These are phyloP conservation scores for Diadromus collaris DNA, from an alignment of 2,888 invertebrate genomes.

Conservation along the genomic window DNA sequence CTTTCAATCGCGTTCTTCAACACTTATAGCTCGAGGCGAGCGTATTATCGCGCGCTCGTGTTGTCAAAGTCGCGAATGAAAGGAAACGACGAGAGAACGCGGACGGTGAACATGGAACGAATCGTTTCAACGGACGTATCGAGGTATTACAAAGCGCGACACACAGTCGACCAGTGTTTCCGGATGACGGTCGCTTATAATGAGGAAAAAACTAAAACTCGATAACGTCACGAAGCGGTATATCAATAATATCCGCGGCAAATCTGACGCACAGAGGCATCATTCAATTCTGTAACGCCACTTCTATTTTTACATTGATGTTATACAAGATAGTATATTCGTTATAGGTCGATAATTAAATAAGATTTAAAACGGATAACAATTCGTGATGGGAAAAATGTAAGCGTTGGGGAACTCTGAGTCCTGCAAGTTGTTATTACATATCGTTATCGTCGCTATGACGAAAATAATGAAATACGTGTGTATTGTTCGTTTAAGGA, in stretches of 20 bases:
- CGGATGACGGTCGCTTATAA: neutral
- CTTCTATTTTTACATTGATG: no score
- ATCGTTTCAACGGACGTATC: slow-evolving; percentile 3
- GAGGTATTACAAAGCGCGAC: neutral
- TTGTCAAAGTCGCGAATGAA: slow-evolving; percentile 10
- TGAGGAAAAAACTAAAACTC: no score
- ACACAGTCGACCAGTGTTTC: neutral
- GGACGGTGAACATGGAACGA: neutral
- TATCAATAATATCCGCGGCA: no score
- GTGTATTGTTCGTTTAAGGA: neutral
- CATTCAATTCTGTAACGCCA: neutral
- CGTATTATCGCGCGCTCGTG: slow-evolving; percentile 27
- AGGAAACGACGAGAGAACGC: slow-evolving; percentile 5
- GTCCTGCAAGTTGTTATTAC: neutral
- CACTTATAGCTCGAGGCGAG: neutral
- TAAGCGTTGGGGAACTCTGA: neutral
- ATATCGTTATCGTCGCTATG: neutral
- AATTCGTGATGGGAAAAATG: neutral
- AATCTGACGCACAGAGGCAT: neutral
- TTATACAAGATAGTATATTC: no score
- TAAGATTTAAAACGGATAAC: neutral
- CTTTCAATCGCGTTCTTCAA: slow-evolving; percentile 6
- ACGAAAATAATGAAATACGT: neutral
- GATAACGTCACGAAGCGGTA: no score
- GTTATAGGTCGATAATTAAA: no score